Conservation (phyloP, 92 coral and sea anemone species). For the Epizoanthus illoricatus region DNA sequence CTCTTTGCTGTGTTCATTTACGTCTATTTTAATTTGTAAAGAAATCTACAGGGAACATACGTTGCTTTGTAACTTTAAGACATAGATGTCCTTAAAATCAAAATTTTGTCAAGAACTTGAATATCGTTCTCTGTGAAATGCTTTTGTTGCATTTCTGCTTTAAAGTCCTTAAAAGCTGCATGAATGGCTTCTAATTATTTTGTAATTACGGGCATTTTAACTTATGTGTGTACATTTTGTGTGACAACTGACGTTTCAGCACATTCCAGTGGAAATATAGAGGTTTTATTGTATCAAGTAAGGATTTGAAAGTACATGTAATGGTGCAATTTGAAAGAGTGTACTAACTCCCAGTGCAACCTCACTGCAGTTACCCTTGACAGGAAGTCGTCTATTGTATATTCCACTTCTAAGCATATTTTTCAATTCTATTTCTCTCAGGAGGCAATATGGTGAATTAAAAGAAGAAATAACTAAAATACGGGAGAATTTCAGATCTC, state of each 20-base stretch:
- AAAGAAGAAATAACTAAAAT: slow-evolving; percentile 76
- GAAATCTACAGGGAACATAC: neutral
- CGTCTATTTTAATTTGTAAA: neutral
- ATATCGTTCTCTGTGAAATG: no score
- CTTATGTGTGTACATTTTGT: neutral
- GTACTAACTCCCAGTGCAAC: no score
- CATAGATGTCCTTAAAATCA: no score
- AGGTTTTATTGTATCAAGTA: neutral
- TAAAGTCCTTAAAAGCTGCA: no score
- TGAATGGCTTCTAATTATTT: no score
- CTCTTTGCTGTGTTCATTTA: neutral
- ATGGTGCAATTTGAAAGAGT: no score
- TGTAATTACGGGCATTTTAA: neutral
- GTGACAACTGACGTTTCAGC: neutral
- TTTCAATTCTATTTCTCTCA: neutral
- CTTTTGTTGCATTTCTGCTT: no score
- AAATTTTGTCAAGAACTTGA: no score
- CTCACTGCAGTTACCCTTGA: neutral
- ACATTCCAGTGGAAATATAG: neutral
- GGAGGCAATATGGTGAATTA: slow-evolving; percentile 80
- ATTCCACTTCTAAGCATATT: neutral
- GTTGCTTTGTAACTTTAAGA: no score
- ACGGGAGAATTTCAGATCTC: slow-evolving; percentile 67
- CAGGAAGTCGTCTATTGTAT: neutral
- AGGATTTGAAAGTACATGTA: no score